Evolutionary conservation across 1,140 invertebrate species (phyloP).

Genomic region (Ceratitis capitata): DNA sequence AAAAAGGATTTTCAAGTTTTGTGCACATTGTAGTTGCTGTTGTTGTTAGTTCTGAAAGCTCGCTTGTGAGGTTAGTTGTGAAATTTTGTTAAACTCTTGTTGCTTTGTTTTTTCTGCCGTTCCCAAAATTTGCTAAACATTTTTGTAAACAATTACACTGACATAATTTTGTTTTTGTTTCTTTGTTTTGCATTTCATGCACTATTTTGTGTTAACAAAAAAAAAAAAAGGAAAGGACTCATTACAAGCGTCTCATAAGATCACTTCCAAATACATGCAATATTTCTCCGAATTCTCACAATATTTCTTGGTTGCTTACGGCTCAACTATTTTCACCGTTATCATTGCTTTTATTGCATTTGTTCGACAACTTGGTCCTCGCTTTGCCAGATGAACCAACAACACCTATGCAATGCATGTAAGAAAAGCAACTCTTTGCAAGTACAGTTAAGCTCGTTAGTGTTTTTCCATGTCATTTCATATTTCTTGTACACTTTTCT

Average conservation of each 20-base stretch:
- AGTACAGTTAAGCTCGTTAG: constrained; percentile 10
- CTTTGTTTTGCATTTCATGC: not conserved
- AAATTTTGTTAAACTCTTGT: not conserved
- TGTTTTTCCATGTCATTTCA: constrained; percentile 24
- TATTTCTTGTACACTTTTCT: constrained; percentile 28
- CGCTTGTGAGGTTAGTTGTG: not conserved
- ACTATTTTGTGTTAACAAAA: not conserved
- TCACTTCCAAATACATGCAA: not conserved
- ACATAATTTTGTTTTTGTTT: not conserved
- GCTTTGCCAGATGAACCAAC: not conserved
- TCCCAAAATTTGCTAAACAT: constrained; percentile 23
- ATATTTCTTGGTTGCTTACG: not conserved
- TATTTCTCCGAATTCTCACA: not conserved
- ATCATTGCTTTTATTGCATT: not conserved
- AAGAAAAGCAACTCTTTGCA: not conserved
- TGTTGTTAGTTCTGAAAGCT: not conserved
- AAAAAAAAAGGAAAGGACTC: not conserved
- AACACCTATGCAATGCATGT: not conserved
- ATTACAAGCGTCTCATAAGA: not conserved
- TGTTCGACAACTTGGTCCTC: constrained; percentile 9
- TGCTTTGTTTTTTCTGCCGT: not conserved
- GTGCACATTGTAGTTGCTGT: not conserved
- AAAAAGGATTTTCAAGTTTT: not conserved
- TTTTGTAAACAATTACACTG: constrained; percentile 9
- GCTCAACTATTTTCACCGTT: not conserved